phyloP scores from a whole-genome alignment of 2,113 vertebrate species.

The Vulpes vulpes region DNA sequence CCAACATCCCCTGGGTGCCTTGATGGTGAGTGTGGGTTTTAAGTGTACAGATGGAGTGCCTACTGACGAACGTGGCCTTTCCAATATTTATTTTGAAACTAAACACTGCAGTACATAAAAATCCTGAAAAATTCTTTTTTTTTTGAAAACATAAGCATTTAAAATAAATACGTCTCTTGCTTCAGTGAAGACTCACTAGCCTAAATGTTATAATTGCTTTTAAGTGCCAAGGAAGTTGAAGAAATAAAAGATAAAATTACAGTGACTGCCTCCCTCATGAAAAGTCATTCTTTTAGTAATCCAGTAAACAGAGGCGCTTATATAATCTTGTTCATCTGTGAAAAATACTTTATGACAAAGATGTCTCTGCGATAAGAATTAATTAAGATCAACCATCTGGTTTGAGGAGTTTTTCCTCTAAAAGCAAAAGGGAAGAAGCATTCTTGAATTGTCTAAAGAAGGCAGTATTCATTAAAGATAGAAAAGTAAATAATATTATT shows the following conservation, averaged over 20 bases:
- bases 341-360: slow-evolving; percentile 84
- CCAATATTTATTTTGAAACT: slow-evolving; percentile 79
- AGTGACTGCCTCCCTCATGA: slow-evolving; percentile 76
- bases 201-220: slow-evolving; percentile 85
- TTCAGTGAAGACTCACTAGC: slow-evolving; percentile 82
- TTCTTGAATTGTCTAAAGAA: slow-evolving; percentile 41
- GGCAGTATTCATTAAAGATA: slow-evolving; percentile 50
- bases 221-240: slow-evolving; percentile 86
- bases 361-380: slow-evolving; percentile 85
- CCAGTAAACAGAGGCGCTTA: slow-evolving; percentile 85
- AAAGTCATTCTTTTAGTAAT: slow-evolving; percentile 84
- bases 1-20: background rate
- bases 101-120: slow-evolving; percentile 78
- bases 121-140: slow-evolving; percentile 77
- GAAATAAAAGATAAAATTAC: slow-evolving; percentile 87
- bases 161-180: slow-evolving; percentile 78
- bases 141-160: slow-evolving; percentile 79
- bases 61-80: slow-evolving; percentile 37
- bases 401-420: slow-evolving; percentile 72
- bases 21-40: background rate
- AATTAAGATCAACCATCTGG: slow-evolving; percentile 88
- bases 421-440: slow-evolving; percentile 28
- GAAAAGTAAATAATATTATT: slow-evolving; percentile 34
- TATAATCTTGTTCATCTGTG: slow-evolving; percentile 85
- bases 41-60: slow-evolving; percentile 7